These are phyloP conservation scores for Pithys albifrons DNA, from an alignment of 2,113 vertebrate genomes.

Conservation along the genomic window DNA sequence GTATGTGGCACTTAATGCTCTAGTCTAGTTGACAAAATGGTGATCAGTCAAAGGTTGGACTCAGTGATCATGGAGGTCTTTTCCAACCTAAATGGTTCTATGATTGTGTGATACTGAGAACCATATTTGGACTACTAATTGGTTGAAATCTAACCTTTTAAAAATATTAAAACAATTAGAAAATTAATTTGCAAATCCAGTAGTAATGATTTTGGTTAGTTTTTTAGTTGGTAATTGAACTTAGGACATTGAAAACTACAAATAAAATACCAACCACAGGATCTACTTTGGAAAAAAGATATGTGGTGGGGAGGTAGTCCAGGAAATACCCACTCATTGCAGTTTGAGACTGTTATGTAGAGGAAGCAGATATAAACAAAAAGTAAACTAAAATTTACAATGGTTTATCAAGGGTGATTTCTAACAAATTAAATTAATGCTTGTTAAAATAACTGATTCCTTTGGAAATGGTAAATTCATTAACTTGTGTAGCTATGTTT, in stretches of 20 bases:
- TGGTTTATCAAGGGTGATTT: not conserved
- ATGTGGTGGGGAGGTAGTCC: accelerated
- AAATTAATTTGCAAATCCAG: not conserved
- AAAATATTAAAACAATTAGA: not conserved
- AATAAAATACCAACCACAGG: not conserved
- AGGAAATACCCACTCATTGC: not conserved
- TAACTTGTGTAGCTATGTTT: accelerated
- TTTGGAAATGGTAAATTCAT: not conserved
- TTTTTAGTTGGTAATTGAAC: not conserved
- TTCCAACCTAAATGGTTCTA: not conserved
- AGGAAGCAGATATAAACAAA: not conserved
- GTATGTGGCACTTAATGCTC: not conserved
- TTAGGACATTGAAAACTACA: not conserved
- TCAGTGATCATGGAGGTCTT: not conserved
- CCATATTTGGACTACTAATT: not conserved
- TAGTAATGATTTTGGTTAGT: not conserved
- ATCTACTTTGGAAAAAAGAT: not conserved
- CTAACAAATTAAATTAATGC: not conserved
- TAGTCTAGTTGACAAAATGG: not conserved
- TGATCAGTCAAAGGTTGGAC: not conserved
- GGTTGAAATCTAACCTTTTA: not conserved
- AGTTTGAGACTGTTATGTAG: not conserved
- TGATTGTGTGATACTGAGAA: not conserved
- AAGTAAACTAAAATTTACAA: not conserved
- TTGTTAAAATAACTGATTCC: not conserved